A percentile compares a stretch with the other conserved stretches of the same genome.
Evolutionary conservation across 1,140 invertebrate genomes (phyloP).

Genomic region (Palaemon carinicauda): DNA sequence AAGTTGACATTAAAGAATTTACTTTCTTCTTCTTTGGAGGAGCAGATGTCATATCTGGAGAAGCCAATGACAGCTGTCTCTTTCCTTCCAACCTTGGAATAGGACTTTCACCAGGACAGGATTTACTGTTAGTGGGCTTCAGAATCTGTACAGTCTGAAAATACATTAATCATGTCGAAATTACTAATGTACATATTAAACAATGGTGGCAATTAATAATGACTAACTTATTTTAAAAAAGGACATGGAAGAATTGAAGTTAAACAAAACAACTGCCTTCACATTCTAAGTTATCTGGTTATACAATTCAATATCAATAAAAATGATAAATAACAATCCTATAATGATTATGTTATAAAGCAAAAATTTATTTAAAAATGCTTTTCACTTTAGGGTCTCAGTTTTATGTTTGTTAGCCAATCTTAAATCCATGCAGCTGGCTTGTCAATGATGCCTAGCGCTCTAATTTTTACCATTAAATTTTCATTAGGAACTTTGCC

Average conservation of each 20-base stretch:
- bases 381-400: too few relatives aligned
- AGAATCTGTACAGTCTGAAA: conserved; percentile 27
- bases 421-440: too few relatives aligned
- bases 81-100: neutral
- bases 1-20: neutral
- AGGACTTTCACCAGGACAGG: neutral
- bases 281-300: neutral
- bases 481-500: too few relatives aligned
- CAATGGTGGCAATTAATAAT: too few relatives aligned
- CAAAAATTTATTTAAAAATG: too few relatives aligned
- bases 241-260: too few relatives aligned
- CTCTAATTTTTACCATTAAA: too few relatives aligned
- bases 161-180: neutral
- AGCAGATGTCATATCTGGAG: neutral
- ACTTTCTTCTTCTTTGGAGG: conserved; percentile 26
- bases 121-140: neutral
- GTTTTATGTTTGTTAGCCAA: too few relatives aligned
- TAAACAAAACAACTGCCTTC: neutral
- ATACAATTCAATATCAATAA: neutral
- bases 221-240: too few relatives aligned
- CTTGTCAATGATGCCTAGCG: too few relatives aligned
- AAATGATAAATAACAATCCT: neutral
- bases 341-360: too few relatives aligned
- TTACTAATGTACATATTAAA: too few relatives aligned
- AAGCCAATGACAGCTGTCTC: neutral